A percentile compares a stretch with the other conserved stretches of the same genome.
Conservation (phyloP, 2,888 invertebrate species). For the Frankliniella fusca region DNA sequence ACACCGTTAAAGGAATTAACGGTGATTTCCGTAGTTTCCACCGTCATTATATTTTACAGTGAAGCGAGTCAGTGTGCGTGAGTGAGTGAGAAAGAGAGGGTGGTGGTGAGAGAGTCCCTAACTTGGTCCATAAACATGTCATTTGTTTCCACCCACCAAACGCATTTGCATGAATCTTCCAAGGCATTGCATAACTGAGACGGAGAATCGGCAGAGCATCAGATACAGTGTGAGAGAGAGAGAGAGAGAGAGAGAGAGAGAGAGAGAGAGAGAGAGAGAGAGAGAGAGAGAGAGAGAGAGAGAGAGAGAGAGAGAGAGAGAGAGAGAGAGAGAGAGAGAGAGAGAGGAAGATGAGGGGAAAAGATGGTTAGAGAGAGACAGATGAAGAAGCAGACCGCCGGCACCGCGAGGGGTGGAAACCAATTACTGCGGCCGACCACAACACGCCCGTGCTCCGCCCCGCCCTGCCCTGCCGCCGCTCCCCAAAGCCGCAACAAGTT, state of each 20-base stretch:
- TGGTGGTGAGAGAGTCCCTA: not conserved
- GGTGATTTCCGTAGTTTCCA: too few species aligned
- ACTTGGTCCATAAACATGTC: not conserved
- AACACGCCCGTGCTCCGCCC: not conserved
- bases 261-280: not conserved
- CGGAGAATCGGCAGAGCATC: not conserved
- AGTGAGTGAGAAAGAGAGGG: not conserved
- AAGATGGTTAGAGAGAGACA: not conserved
- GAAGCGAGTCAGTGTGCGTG: not conserved
- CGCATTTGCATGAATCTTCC: constrained; percentile 13
- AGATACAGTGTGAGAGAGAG: not conserved
- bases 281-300: not conserved
- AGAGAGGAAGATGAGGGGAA: not conserved
- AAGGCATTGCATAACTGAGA: not conserved
- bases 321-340: too few species aligned
- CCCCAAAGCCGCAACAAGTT: constrained; percentile 4
- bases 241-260: too few species aligned
- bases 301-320: not conserved
- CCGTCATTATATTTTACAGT: too few species aligned
- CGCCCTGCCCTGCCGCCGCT: not conserved
- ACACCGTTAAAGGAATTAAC: too few species aligned
- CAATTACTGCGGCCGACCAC: not conserved
- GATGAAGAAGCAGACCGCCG: not conserved
- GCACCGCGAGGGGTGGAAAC: not conserved
- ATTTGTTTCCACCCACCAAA: not conserved